Evolutionary conservation across 2,888 invertebrate genomes (phyloP).

Genomic region (Epiblema foenella): DNA sequence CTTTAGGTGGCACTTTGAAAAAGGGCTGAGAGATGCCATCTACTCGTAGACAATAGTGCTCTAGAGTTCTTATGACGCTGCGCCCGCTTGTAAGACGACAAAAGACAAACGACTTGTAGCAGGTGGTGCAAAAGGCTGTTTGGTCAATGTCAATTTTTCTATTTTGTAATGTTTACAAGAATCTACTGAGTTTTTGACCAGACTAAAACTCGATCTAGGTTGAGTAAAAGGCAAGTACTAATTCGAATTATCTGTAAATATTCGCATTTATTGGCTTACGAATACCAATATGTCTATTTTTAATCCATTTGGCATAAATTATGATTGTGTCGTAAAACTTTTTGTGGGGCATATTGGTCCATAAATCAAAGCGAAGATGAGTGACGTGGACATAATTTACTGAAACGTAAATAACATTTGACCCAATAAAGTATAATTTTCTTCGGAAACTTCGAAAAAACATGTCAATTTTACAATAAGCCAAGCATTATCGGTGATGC

Average conservation of each 20-base stretch:
- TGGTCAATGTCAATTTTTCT: background rate
- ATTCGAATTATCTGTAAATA: background rate
- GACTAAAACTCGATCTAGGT: background rate
- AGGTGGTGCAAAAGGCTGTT: constrained; percentile 15
- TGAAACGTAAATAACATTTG: constrained; percentile 28
- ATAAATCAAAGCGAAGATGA: constrained; percentile 37
- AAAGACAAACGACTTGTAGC: constrained; percentile 30
- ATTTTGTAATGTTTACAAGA: background rate
- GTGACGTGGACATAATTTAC: constrained; percentile 35
- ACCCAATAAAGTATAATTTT: constrained; percentile 28
- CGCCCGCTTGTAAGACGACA: constrained; percentile 29
- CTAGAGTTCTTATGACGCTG: constrained; percentile 32
- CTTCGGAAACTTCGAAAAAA: constrained; percentile 26
- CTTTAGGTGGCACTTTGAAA: constrained; percentile 17
- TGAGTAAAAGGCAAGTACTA: background rate
- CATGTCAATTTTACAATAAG: constrained; percentile 24
- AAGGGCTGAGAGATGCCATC: constrained; percentile 24
- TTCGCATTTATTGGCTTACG: background rate
- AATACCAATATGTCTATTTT: background rate
- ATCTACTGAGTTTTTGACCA: background rate
- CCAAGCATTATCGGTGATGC: constrained; percentile 16
- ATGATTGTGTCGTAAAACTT: background rate
- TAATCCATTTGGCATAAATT: constrained; percentile 18
- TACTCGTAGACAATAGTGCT: constrained; percentile 35
- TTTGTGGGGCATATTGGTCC: constrained; percentile 26